These are phyloP conservation scores for Ips nitidus DNA, from an alignment of 1,140 invertebrate species.

Conservation along the genomic window DNA sequence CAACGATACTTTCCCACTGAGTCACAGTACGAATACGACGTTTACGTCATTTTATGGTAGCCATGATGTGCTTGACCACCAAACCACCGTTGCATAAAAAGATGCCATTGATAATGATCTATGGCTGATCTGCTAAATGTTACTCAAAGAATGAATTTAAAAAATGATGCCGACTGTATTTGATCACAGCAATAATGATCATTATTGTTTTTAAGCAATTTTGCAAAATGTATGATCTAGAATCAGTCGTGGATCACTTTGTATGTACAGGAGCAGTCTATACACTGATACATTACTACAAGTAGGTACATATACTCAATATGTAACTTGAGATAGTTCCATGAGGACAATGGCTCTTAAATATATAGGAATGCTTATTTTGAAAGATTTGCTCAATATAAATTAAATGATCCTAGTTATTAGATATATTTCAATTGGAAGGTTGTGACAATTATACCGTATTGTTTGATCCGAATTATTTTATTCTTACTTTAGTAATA, in stretches of 20 bases:
- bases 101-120: not conserved
- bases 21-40: constrained; percentile 65
- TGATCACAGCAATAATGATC: not conserved
- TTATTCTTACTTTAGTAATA: no score
- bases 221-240: not conserved
- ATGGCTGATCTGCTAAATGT: not conserved
- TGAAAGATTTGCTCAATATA: no score
- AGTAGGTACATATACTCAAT: no score
- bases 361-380: no score
- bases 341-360: no score
- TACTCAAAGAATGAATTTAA: not conserved
- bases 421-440: no score
- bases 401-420: no score
- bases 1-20: constrained; percentile 48
- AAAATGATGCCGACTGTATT: not conserved
- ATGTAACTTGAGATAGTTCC: no score
- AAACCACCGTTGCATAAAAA: constrained; percentile 40
- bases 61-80: constrained; percentile 46
- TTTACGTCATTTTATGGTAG: constrained; percentile 70
- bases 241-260: not conserved
- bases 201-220: not conserved
- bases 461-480: no score
- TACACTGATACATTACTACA: not conserved
- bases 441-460: no score
- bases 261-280: not conserved